Conservation (phyloP, 2,888 invertebrate species). For the Brenthis hecate region DNA sequence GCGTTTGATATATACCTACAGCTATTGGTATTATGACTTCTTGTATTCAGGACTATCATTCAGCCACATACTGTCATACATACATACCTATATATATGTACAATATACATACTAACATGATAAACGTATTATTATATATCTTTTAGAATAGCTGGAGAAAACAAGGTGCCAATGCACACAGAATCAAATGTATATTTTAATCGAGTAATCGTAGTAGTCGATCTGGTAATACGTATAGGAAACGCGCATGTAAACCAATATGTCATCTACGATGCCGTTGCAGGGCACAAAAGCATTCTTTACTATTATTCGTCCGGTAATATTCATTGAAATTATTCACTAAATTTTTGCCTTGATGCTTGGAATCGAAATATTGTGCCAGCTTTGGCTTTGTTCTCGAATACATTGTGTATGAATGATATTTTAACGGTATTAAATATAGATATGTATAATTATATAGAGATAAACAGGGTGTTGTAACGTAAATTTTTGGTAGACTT, state of each 20-base stretch:
- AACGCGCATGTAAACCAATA: slow-evolving; percentile 62
- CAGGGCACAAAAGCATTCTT: slow-evolving; percentile 69
- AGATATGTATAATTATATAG: no score
- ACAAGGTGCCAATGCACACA: no score
- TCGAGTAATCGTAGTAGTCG: slow-evolving; percentile 42
- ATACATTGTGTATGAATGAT: slow-evolving; percentile 2
- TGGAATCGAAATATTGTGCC: slow-evolving; percentile 39
- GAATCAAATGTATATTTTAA: slow-evolving; percentile 9
- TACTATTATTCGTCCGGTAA: slow-evolving; percentile 59
- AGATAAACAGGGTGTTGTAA: no score
- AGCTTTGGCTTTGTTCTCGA: slow-evolving; percentile 20
- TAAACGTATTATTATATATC: no score
- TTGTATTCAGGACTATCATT: no score
- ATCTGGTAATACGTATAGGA: slow-evolving; percentile 42
- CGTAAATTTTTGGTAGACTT: no score
- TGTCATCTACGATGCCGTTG: slow-evolving; percentile 57
- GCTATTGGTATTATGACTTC: no score
- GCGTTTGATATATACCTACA: no score
- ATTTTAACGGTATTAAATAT: not conserved
- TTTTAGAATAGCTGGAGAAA: no score
- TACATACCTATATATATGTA: no score
- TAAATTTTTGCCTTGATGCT: slow-evolving; percentile 48
- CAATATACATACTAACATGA: no score
- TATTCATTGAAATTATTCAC: slow-evolving; percentile 62
- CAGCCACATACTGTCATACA: no score